Conservation (phyloP, 2,113 vertebrate genomes). For the human (Homo sapiens) region DNA sequence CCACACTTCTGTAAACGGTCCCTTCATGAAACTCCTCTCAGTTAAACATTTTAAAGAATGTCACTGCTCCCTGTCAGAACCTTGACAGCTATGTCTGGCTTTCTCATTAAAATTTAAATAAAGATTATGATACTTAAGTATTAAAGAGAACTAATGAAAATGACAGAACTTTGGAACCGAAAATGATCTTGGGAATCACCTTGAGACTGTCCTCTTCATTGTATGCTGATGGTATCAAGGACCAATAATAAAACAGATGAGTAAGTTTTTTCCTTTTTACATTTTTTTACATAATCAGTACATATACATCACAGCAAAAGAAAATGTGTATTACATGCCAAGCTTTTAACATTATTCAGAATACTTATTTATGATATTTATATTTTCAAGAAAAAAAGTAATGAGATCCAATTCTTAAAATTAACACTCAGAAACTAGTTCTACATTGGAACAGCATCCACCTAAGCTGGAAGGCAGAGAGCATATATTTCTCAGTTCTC, state of each 20-base stretch:
- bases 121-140: not conserved
- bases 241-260: not conserved
- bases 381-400: slow-evolving; percentile 37
- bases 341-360: not conserved
- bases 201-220: not conserved
- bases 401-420: slow-evolving; percentile 27
- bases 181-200: not conserved
- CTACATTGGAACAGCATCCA: not conserved
- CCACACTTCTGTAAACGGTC: not conserved
- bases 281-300: not conserved
- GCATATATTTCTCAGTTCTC: slow-evolving; percentile 35
- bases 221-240: not conserved
- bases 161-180: not conserved
- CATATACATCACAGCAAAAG: not conserved
- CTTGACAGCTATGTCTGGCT: not conserved
- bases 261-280: not conserved
- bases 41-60: not conserved
- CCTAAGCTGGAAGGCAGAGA: slow-evolving; percentile 15
- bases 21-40: not conserved
- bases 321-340: not conserved
- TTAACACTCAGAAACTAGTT: slow-evolving; percentile 28
- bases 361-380: slow-evolving; percentile 18
- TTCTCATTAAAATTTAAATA: not conserved
- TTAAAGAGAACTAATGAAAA: slow-evolving; percentile 11
- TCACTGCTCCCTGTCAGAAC: not conserved